Conservation (phyloP, 1,140 invertebrate genomes). For the Drosophila obscura region DNA sequence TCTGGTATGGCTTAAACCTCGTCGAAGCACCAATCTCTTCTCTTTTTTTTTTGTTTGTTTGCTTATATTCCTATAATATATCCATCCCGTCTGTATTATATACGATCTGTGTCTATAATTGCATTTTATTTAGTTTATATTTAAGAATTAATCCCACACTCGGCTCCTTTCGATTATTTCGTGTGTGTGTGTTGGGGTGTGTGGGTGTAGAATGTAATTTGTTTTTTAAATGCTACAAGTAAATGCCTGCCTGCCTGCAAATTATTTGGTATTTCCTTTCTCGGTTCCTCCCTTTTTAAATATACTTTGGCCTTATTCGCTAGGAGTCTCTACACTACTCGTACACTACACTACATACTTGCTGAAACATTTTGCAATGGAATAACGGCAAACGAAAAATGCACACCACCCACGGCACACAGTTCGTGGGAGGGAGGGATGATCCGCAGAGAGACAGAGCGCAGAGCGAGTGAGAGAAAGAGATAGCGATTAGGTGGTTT, state of each 20-base stretch:
- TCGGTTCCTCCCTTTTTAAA: conserved; percentile 54
- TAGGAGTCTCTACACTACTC: conserved; percentile 55
- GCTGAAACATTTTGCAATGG: conserved; percentile 49
- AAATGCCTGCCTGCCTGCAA: conserved; percentile 59
- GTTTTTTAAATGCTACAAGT: conserved; percentile 72
- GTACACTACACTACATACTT: conserved; percentile 48
- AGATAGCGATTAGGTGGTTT: conserved; percentile 2
- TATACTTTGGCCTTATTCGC: conserved; percentile 75
- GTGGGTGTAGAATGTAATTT: conserved; percentile 6
- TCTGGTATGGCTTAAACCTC: conserved; percentile 8
- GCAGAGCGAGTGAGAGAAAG: conserved; percentile 13
- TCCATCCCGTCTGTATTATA: conserved; percentile 23
- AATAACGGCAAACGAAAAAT: conserved; percentile 23
- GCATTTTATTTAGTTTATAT: conserved; percentile 38
- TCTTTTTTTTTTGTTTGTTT: conserved; percentile 26
- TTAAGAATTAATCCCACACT: conserved; percentile 15
- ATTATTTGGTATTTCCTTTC: conserved; percentile 39
- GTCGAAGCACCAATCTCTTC: too few relatives aligned
- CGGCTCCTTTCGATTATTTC: conserved; percentile 30
- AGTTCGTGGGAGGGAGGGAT: conserved; percentile 23
- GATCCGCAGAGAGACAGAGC: not conserved
- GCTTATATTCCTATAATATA: too few relatives aligned
- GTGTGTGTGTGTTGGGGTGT: conserved; percentile 16
- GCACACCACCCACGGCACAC: conserved; percentile 8
- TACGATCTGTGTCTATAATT: conserved; percentile 40